Evolutionary conservation across 2,888 invertebrate genomes (phyloP), one percentile per base, ranked within the genome.

Genomic region (Mesorhabditis sp.): DNA sequence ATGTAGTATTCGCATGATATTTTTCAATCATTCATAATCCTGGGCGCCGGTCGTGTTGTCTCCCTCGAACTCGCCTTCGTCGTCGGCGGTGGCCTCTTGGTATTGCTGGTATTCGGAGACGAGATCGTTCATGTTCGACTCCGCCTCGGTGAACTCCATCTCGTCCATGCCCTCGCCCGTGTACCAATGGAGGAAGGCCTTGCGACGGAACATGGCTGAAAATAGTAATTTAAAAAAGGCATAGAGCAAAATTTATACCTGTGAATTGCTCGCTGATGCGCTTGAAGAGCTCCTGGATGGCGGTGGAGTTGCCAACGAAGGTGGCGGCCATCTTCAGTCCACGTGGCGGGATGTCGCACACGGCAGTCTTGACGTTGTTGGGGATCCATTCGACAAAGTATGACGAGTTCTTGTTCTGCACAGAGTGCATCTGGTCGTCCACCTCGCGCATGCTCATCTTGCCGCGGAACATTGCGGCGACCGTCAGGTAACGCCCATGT

Each of bases 101-200:
- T 83, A 83, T 71, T 83, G 83, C 65, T 83, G 83, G 73, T 83
- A 83, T 67, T 83, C 83, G 41, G 77, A 78, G 67, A 88, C 87
- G 70, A 88, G 80, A 81, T 90, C 89, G 92, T 88, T 94, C 90
- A 95, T 93, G 90, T 95, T 95, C 85, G 92, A 93, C 88, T 95
- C 94, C 1, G 95, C 95, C 86, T 95, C 95, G 71, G 92, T 93
- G 89, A 95, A 94, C 88, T 95, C 95, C 92, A 94, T 92, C 88
- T 94, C 94, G 88, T 95, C 94, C 94, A 95, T 95, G 73, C 95
- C 95, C 88, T 95, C 94, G 68, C 94, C 94, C 42, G 94, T 94
- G 89, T 94, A 95, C 94, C 95, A 95, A 90, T 95, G 94, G 87
- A 95, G 90, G 91, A 95, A 95, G 86, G 95, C 95, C 88, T 94